Evolutionary conservation across 2,113 vertebrate genomes (phyloP), one percentile per base, ranked within the genome.

Genomic region (Periophthalmus modestus): DNA sequence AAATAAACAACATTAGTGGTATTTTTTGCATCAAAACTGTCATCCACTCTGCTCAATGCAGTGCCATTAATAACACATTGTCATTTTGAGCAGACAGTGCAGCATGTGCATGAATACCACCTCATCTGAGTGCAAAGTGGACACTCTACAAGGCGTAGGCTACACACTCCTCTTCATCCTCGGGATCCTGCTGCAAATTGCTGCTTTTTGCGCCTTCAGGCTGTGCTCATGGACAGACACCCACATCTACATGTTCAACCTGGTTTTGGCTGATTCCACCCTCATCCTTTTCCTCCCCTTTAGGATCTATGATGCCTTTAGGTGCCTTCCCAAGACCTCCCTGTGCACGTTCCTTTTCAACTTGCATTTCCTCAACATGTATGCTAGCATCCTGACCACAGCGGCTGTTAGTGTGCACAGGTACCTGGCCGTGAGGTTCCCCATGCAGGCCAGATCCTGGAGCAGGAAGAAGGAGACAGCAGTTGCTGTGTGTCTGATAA

Each of bases 181-280:
- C 23, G 91, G 91, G 18, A 67, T 92, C 1, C 5, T 88, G 0
- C 52, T 93, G 61, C 92, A 93, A 66, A 15, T 65, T 9, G 78
- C 75, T 6, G 89, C 87, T 48, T 74, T 93, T 24, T 55, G 33
- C 0, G 69, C 82, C 2, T 39, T 39, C 55, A 63, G 36, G 46
- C 61, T 84, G 33, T 12, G 9, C 0, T 23, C 58, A 33, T 94
- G 91, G 92, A 92, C 81, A 2, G 89, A 90, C 78, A 92, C 78
- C 24, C 91, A 94, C 70, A 71, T 94, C 77, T 94, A 92, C 85
- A 90, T 90, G 86, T 39, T 92, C 46, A 93, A 92, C 83, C 76
- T 94, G 73, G 72, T 36, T 5, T 0, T 85, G 5, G 91, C 93
- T 0, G 91, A 94, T 33, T 75, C 62, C 11, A 7, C 80, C 67